Base-by-base conservation (phyloP, 2,113 vertebrate species). In the Pygoscelis adeliae region DNA sequence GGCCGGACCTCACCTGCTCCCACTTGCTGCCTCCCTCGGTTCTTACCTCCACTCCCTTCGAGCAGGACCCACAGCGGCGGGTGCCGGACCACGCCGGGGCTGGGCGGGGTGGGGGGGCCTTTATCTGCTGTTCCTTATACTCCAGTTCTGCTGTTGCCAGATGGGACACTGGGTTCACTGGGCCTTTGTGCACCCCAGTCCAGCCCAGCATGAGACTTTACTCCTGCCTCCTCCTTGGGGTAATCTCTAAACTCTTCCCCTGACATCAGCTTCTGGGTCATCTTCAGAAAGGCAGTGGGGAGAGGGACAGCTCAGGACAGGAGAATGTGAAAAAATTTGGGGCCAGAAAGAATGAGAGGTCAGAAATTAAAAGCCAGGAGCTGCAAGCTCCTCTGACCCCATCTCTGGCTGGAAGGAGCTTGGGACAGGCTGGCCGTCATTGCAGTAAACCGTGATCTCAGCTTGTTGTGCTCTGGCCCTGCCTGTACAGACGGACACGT, bases 321-420 rank as follows among this genome's bases (percentile, higher is more conserved):
- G 59, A 94, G 59, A 94, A 83, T 40, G 58, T 44, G 85, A 72
- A 83, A 79, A 83, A 88, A 59, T 11, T 4, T 21, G 13, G 9
- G 61, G 46, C 95, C 90, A 90, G 25, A 83, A 77, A 83, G 74
- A 29, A 72, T 6, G 34, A 69, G 53, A 86, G 10, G 90, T 79
- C 92, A 95, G 49, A 84, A 94, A 76, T 47, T 55, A 91, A 93
- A 89, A 73, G 91, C 84, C 84, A 53, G 80, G 83, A 94, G 89
- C 77, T 84, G 26, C 62, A 70, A 66, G 11, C 38, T 89, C 11
- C 14, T 19, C 87, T 40, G 38, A 89, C 76, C 72, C 55, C 80
- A 92, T 59, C 83, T 89, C 76, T 88, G 59, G n/a, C 23, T 77
- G 86, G 62, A 95, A 93, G 80, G 74, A 83, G 49, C 63, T 9